Conservation (phyloP, 2,888 invertebrate species). For the Polydrusus tereticollis region DNA sequence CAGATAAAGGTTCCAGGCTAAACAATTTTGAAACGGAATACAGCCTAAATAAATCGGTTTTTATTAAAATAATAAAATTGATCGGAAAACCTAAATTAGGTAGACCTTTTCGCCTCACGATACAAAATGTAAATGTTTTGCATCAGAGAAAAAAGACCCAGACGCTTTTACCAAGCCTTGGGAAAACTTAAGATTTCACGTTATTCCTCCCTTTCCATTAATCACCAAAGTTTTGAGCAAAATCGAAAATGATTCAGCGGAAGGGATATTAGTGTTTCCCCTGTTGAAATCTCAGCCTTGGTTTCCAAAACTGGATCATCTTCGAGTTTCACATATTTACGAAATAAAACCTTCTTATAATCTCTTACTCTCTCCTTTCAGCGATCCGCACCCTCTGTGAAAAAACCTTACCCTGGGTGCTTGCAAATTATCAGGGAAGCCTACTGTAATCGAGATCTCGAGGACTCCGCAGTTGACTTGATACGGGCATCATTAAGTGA, state of each 20-base stretch:
- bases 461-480: too few species aligned
- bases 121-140: background rate
- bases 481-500: background rate
- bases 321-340: background rate
- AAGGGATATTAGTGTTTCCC: background rate
- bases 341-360: background rate
- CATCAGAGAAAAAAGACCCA: background rate
- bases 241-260: background rate
- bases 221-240: background rate
- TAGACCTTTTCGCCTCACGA: background rate
- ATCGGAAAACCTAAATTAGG: too few species aligned
- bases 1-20: background rate
- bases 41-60: background rate
- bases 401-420: background rate
- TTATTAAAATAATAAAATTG: background rate
- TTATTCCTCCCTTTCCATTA: background rate
- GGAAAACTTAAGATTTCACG: background rate
- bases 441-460: background rate
- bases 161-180: background rate
- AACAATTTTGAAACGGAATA: background rate
- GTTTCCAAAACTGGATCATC: conserved; percentile 32
- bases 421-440: background rate
- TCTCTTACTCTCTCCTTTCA: background rate
- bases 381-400: background rate
- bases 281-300: background rate